These are phyloP conservation scores for Chrysoperla carnea DNA, from an alignment of 1,140 invertebrate species.

Conservation along the genomic window DNA sequence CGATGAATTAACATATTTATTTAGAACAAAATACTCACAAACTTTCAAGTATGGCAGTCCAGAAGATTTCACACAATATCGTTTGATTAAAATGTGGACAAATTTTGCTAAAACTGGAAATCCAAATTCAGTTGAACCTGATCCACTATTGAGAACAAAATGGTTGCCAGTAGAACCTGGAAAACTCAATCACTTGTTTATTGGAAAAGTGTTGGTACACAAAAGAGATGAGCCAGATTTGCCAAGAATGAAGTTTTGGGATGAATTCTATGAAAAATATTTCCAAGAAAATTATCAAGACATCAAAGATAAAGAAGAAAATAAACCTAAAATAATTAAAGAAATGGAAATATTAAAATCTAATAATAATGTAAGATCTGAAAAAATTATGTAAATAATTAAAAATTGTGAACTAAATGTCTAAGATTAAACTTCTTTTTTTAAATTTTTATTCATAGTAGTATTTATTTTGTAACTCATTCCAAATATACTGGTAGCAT, in stretches of 20 bases:
- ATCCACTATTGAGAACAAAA: slow-evolving; percentile 1
- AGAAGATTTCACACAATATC: slow-evolving; percentile 8
- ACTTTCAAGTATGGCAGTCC: slow-evolving; percentile 17
- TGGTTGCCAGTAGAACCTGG: slow-evolving; percentile 17
- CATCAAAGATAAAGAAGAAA: too few relatives aligned
- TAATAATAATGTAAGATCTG: too few relatives aligned
- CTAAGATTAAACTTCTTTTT: too few relatives aligned
- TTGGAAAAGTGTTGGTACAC: slow-evolving; percentile 16
- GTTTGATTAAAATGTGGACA: slow-evolving; percentile 22
- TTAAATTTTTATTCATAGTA: too few relatives aligned
- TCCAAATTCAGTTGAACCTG: slow-evolving; percentile 11
- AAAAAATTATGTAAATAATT: too few relatives aligned
- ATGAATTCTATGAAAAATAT: slow-evolving; percentile 2
- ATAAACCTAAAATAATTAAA: too few relatives aligned
- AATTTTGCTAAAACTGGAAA: slow-evolving; percentile 27
- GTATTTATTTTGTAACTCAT: too few relatives aligned
- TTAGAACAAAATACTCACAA: slow-evolving; percentile 24
- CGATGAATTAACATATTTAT: slow-evolving; percentile 42
- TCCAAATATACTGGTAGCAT: too few relatives aligned
- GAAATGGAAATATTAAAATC: too few relatives aligned
- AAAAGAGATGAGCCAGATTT: slow-evolving; percentile 9
- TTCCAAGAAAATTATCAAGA: neutral
- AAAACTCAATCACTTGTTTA: slow-evolving; percentile 16
- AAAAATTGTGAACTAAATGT: too few relatives aligned
- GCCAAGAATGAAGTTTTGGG: slow-evolving; percentile 22